A percentile compares a stretch with the other conserved stretches of the same genome.
Evolutionary conservation across 1,140 invertebrate genomes (phyloP).

Genomic region (Bombus confusus): DNA sequence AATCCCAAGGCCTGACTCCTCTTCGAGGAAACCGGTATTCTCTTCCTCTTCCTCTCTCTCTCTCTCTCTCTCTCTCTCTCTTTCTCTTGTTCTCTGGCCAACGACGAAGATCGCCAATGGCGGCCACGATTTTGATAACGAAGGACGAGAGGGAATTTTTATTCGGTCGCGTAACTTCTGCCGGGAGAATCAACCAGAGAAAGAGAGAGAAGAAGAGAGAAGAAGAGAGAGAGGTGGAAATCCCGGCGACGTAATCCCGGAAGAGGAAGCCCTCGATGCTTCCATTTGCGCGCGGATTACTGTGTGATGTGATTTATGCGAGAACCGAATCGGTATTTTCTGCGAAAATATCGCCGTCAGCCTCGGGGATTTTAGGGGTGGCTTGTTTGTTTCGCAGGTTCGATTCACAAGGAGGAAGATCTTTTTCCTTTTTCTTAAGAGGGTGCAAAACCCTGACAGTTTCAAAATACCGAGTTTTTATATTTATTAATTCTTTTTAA

Average conservation of each 20-base stretch:
- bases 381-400: neutral
- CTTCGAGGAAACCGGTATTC: constrained; percentile 54
- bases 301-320: neutral
- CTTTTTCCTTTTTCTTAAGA: no score
- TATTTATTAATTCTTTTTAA: neutral
- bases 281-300: constrained; percentile 1
- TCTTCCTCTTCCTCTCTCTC: constrained; percentile 6
- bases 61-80: neutral
- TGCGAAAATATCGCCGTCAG: neutral
- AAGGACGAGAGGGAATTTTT: neutral
- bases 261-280: neutral
- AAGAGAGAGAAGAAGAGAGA: no score
- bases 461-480: neutral
- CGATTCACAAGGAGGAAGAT: neutral
- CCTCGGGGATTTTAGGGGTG: neutral
- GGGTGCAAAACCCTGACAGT: neutral
- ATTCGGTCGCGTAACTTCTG: neutral
- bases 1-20: constrained; percentile 59
- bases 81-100: neutral
- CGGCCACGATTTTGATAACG: constrained; percentile 12
- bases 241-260: neutral
- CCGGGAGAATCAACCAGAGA: neutral
- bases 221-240: no score
- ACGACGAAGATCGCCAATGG: no score
- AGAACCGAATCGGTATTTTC: neutral